Conservation (phyloP, 2,888 invertebrate genomes). For the Anoncus sp. region DNA sequence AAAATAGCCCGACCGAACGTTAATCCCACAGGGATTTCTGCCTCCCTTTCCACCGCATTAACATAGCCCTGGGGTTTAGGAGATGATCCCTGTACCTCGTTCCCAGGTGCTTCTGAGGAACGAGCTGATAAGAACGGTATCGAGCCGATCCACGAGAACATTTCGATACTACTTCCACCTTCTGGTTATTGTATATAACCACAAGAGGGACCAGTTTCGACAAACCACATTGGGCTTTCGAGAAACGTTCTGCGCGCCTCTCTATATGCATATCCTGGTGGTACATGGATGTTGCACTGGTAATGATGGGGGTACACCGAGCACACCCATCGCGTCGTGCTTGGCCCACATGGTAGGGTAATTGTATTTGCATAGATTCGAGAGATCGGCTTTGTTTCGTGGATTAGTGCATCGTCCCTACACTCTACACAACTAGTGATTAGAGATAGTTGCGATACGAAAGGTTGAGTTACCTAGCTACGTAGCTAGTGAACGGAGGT, state of each 20-base stretch:
- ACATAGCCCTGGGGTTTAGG: constrained; percentile 72
- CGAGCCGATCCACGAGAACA: constrained; percentile 63
- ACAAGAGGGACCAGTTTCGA: constrained; percentile 1
- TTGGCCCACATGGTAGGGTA: constrained; percentile 68
- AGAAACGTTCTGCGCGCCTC: constrained; percentile 25
- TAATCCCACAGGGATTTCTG: constrained; percentile 77
- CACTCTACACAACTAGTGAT: constrained; percentile 71
- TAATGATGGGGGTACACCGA: constrained; percentile 33
- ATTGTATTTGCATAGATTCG: constrained; percentile 80
- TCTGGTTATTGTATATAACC: constrained; percentile 35
- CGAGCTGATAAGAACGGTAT: constrained; percentile 78
- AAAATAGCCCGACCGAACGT: constrained; percentile 60
- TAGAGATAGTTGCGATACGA: constrained; percentile 69
- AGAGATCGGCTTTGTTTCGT: constrained; percentile 75
- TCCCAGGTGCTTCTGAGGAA: constrained; percentile 78
- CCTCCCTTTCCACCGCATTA: constrained; percentile 74
- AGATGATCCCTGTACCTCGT: constrained; percentile 77
- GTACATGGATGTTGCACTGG: constrained; percentile 15
- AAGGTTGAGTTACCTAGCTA: constrained; percentile 43
- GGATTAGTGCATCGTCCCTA: constrained; percentile 74
- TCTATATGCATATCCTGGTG: constrained; percentile 6
- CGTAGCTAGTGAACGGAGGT: constrained; percentile 34
- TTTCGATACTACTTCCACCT: constrained; percentile 41
- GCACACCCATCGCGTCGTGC: constrained; percentile 28
- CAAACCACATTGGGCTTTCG: constrained; percentile 38